Base-by-base conservation (phyloP, 2,113 vertebrate genomes). In the Tricholaema leucomelas region DNA sequence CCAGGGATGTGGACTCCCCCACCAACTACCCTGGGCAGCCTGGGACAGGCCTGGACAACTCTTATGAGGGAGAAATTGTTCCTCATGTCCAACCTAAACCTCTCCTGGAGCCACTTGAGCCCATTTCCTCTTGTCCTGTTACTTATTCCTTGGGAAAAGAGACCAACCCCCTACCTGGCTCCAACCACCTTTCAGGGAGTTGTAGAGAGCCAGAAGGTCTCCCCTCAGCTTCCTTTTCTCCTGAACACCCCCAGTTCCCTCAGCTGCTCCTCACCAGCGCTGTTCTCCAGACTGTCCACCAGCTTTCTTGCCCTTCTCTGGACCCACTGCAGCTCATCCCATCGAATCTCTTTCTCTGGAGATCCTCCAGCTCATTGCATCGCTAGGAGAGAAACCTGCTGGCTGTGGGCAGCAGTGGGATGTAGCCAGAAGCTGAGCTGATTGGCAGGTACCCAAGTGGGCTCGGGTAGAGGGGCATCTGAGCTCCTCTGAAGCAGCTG, bases 401-500 rank as follows among this genome's bases (percentile, higher is more conserved):
- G 5, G 27, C 56, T n/a, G 44, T 6, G 23, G n/a, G 38, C 8
- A 27, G 24, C 35, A 31, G 56, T 6, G 8, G 50, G 33, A 28
- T 1, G 2, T 19, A 21, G 40, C 38, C 9, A 19, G 7, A 25
- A 35, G 52, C 20, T 4, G 35, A 31, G 48, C 21, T 0, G 5
- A 28, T 7, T 1, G 9, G 17, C 4, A 35, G 36, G 44, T n/a
- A 19, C 15, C 19, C 5, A 1, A 3, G 15, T 0, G 33, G 54
- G 48, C 33, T 1, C 2, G 42, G 10, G 73, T 36, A 25, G 59
- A n/a, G 21, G 33, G 14, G 15, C 52, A 27, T 28, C 80, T 20
- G 72, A 14, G 59, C 50, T 5, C 23, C 54, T 23, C 58, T 31
- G 7, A 12, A 50, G 40, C 31, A 9, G 31, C 35, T 55, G 54